Evolutionary conservation across 2,113 vertebrate genomes (phyloP).

Genomic region (Crotalus tigris): DNA sequence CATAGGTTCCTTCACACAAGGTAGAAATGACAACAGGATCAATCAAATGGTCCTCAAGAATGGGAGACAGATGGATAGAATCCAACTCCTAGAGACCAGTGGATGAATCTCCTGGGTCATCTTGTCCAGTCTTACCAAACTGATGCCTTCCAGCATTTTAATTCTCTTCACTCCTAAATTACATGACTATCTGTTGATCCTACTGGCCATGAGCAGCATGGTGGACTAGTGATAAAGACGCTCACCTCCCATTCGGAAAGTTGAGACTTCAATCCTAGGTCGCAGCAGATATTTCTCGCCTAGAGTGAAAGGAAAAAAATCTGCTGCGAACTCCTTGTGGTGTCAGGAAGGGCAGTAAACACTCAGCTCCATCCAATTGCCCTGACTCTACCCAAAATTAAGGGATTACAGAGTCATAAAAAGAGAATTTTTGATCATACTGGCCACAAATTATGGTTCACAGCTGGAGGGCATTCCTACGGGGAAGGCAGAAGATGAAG

Average conservation of each 20-base stretch:
- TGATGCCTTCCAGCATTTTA: neutral
- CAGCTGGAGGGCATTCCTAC: neutral
- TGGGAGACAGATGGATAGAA: neutral
- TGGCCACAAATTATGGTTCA: neutral
- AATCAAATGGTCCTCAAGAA: neutral
- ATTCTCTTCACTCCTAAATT: neutral
- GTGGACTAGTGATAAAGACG: neutral
- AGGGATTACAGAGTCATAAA: neutral
- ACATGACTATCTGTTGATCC: neutral
- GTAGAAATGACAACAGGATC: neutral
- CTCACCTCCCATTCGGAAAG: neutral
- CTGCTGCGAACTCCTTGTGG: neutral
- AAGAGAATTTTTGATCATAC: neutral
- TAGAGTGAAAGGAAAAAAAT: neutral
- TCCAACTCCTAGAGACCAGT: neutral
- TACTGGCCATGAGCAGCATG: neutral
- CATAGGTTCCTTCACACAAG: slow-evolving; percentile 81
- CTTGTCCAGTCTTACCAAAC: neutral
- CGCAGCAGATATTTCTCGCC: neutral
- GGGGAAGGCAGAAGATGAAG: neutral
- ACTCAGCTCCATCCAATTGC: neutral
- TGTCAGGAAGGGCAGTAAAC: neutral
- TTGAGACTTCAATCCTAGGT: neutral
- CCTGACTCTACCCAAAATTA: neutral
- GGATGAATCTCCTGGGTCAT: neutral